Base-by-base conservation (phyloP, 2,888 invertebrate species). In the Zhengitettix transpicula region DNA sequence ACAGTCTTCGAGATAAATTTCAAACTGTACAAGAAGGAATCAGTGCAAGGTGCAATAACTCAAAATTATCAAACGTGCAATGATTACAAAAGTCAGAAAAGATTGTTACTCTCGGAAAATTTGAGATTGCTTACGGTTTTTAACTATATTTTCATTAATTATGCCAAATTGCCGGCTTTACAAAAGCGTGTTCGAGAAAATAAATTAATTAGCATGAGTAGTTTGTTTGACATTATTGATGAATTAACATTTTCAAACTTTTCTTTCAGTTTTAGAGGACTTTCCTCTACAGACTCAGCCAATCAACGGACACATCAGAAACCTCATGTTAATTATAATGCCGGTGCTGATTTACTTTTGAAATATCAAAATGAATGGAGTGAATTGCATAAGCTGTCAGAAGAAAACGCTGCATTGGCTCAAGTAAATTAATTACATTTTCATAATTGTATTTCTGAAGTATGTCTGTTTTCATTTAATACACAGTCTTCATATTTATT, bases 361-460 rank as follows among this genome's bases (percentile, higher is more conserved):
- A 81, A 83, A 71, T 87, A 83, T 71, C 85, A 87, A 70, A 74
- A 81, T 55, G 76, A 84, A 63, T 89, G 88, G 88, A 80, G 78
- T 16, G 80, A 82, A 66, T 69, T 87, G 55, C 87, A 87, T 65
- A 77, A 78, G 64, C 76, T 81, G 61, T 82, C 85, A 1, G 86
- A 87, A 66, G 76, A 75, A 57, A 88, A 85, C 69, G 75, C 78
- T 0, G 69, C 69, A 41, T 75, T 75, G 66, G 85, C 86, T 10
- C 79, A 69, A 64, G 71, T 71, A 66, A 65, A n/a, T 41, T 28
- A 9, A 5, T 58, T 5, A 28, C 28, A 5, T 28, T 28, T 28
- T 28, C 28, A 2, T 28, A 28, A 28, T 28, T 28, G 28, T 28
- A 28, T 28, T 2, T 5, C 3, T 28, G 28, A 28, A n/a, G n/a